A percentile compares a stretch with the other conserved stretches of the same genome.
Evolutionary conservation across 2,888 invertebrate genomes (phyloP).

Genomic region (Bombylius major): DNA sequence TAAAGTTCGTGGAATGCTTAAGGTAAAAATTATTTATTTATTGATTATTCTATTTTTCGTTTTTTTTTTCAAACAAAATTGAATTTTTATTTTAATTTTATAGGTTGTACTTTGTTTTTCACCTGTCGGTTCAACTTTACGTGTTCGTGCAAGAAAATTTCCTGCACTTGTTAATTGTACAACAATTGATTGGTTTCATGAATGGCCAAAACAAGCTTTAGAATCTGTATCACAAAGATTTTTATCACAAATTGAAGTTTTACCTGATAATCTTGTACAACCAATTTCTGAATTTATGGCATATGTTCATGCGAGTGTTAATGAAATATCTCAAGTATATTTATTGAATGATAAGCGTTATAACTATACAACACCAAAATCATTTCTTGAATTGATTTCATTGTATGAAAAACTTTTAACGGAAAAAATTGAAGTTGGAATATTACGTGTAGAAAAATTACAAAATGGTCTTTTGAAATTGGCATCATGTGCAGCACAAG

Average conservation of each 20-base stretch:
- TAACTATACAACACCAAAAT: slow-evolving; percentile 94
- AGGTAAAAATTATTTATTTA: slow-evolving; percentile 23
- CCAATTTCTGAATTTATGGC: slow-evolving; percentile 81
- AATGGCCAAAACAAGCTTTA: slow-evolving; percentile 88
- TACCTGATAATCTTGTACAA: slow-evolving; percentile 38
- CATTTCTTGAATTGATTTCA: slow-evolving; percentile 84
- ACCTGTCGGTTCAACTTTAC: slow-evolving; percentile 80
- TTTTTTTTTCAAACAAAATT: neutral
- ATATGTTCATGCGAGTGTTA: slow-evolving; percentile 76
- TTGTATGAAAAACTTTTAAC: slow-evolving; percentile 60
- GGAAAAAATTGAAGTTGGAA: slow-evolving; percentile 54
- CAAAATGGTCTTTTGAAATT: slow-evolving; percentile 83
- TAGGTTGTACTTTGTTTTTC: slow-evolving; percentile 81
- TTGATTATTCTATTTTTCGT: no score
- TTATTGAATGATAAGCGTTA: slow-evolving; percentile 75
- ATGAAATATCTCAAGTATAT: slow-evolving; percentile 69
- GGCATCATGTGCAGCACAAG: slow-evolving; percentile 73
- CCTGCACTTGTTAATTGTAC: slow-evolving; percentile 89
- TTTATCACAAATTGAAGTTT: slow-evolving; percentile 55
- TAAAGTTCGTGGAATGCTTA: slow-evolving; percentile 66
- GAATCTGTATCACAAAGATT: slow-evolving; percentile 79
- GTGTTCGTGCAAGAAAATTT: slow-evolving; percentile 81
- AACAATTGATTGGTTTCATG: slow-evolving; percentile 92
- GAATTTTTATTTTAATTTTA: neutral
- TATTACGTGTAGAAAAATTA: slow-evolving; percentile 62